Evolutionary conservation across 2,888 invertebrate species (phyloP), one percentile per base, ranked within the genome.

Genomic region (Campoletis raptor): DNA sequence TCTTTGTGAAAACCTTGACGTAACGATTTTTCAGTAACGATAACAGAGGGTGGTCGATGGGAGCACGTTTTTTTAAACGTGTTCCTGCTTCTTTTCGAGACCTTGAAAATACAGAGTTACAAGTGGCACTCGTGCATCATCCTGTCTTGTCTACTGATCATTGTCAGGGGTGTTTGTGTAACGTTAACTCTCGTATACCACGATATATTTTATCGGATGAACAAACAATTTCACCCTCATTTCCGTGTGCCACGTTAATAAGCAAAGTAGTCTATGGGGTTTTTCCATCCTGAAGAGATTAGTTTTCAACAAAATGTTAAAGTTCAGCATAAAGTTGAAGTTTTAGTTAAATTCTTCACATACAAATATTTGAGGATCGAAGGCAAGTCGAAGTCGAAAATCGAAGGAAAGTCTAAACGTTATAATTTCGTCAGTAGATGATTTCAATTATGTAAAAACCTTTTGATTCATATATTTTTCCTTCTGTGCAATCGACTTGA

Each of bases 151-250:
- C 36, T 76, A n/a, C 18, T 10, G 61, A 69, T 21, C 24, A 76
- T 69, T 70, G 76, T 70, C 36, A n/a, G 30, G 30, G 10, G 64
- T 66, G 54, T 78, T 72, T 70, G 61, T 72, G 70, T 40, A 77
- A 77, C 57, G 40, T 61, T 30, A 6, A 48, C 37, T 52, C 37
- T 57, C 15, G n/a, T 37, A 18, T 42, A 36, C 21, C 7, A 21
- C 37, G 37, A 69, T 40, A 69, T 54, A n/a, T 24, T 69, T 69
- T 57, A 45, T 57, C 70, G 48, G 30, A n/a, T 69, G 74, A 21
- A 76, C 69, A 84, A 76, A 76, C 69, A 84, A 76, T 83, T 81
- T 70, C 15, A 85, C 37, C 21, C 48, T 48, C 54, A 72, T 81
- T 85, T 85, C 72, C 80, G 67, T 61, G 78, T 70, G 21, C 52